Evolutionary conservation across 2,888 invertebrate genomes (phyloP).

Genomic region (Dicranocentrus wangi): DNA sequence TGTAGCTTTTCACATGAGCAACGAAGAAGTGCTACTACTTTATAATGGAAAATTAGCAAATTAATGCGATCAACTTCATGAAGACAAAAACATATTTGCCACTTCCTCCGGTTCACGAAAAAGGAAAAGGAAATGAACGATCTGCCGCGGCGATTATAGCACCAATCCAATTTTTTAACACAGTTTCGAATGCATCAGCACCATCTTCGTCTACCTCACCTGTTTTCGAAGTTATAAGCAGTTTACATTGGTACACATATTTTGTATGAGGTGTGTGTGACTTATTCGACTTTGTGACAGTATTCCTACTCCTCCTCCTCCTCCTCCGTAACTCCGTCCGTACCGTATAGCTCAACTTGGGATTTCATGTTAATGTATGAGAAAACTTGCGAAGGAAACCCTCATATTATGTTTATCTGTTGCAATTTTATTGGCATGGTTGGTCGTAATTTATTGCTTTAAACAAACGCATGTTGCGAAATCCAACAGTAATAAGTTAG

Average conservation of each 20-base stretch:
- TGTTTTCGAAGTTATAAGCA: too few relatives aligned
- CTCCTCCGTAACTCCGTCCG: too few relatives aligned
- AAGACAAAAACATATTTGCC: neutral
- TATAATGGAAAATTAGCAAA: too few relatives aligned
- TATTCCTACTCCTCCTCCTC: too few relatives aligned
- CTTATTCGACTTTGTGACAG: too few relatives aligned
- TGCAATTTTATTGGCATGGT: conserved; percentile 65
- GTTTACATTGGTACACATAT: too few relatives aligned
- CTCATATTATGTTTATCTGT: conserved; percentile 47
- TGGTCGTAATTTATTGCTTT: conserved; percentile 57
- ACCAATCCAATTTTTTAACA: conserved; percentile 34
- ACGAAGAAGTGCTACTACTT: neutral
- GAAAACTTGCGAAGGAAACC: conserved; percentile 65
- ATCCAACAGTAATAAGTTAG: conserved; percentile 31
- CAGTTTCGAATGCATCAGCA: conserved; percentile 8
- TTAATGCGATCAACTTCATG: neutral
- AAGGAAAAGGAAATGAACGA: conserved; percentile 24
- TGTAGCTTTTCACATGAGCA: neutral
- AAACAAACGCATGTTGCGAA: conserved; percentile 57
- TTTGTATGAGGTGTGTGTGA: too few relatives aligned
- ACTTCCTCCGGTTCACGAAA: conserved; percentile 9
- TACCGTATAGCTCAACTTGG: neutral
- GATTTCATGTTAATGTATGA: conserved; percentile 60
- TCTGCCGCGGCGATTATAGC: neutral
- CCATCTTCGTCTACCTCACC: neutral